Conservation (phyloP, 2,888 invertebrate genomes). For the Sinotaia quadrata region DNA sequence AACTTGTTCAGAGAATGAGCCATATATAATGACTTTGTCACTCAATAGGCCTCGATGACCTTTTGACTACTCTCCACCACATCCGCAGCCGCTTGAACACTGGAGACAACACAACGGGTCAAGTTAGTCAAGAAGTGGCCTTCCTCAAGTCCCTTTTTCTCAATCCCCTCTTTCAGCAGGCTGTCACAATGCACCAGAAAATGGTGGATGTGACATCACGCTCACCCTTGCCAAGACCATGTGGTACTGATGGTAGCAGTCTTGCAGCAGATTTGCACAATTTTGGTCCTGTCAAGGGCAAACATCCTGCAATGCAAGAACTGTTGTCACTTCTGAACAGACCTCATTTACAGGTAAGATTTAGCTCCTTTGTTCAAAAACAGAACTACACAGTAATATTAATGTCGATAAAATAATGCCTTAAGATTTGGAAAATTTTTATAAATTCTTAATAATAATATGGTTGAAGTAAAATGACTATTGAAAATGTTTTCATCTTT, state of each 20-base stretch:
- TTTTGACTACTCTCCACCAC: slow-evolving; percentile 42
- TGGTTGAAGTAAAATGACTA: too few relatives aligned
- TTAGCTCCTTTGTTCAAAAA: too few relatives aligned
- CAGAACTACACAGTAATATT: too few relatives aligned
- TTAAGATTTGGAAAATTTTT: too few relatives aligned
- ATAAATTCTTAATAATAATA: too few relatives aligned
- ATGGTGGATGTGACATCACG: slow-evolving; percentile 55
- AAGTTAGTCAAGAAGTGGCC: slow-evolving; percentile 46
- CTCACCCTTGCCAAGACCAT: slow-evolving; percentile 51
- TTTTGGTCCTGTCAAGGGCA: slow-evolving; percentile 31
- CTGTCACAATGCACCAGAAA: slow-evolving; percentile 61
- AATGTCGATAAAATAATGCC: too few relatives aligned
- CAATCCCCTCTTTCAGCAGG: slow-evolving; percentile 62
- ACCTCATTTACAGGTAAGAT: slow-evolving; percentile 57
- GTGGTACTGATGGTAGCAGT: slow-evolving; percentile 46
- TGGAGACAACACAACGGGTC: slow-evolving; percentile 43
- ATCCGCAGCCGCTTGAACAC: slow-evolving; percentile 48
- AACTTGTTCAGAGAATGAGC: too few relatives aligned
- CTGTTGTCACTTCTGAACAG: slow-evolving; percentile 50
- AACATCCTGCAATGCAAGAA: slow-evolving; percentile 47
- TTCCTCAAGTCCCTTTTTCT: slow-evolving; percentile 60
- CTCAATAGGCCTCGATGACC: slow-evolving; percentile 39
- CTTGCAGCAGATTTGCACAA: slow-evolving; percentile 45
- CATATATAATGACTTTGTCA: too few relatives aligned
- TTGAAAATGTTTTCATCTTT: too few relatives aligned